Evolutionary conservation across 2,888 invertebrate species (phyloP).

Genomic region (Cephus nigrinus): DNA sequence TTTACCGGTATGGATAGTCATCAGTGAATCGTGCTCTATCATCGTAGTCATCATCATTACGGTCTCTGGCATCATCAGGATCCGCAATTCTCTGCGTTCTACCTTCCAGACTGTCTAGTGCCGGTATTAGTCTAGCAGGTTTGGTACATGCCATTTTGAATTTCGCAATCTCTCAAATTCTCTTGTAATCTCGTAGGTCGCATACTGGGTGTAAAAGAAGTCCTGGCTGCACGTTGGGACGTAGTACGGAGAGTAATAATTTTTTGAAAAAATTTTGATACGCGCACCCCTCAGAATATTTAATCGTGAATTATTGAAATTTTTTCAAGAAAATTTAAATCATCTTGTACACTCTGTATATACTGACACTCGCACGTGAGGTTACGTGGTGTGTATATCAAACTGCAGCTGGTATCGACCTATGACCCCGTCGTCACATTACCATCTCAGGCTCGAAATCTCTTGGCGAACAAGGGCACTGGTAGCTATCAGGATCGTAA

Average conservation of each 20-base stretch:
- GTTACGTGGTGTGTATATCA: background rate
- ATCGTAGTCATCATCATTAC: constrained; percentile 24
- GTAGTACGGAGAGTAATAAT: background rate
- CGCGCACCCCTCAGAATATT: background rate
- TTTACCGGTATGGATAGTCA: constrained; percentile 6
- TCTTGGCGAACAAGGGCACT: constrained; percentile 3
- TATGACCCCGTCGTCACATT: background rate
- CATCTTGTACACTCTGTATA: background rate
- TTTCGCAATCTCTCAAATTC: background rate
- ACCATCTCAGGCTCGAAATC: background rate
- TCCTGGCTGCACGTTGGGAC: background rate
- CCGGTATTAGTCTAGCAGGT: background rate
- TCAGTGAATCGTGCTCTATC: constrained; percentile 22
- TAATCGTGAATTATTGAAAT: background rate
- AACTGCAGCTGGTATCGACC: constrained; percentile 5
- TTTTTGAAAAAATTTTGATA: background rate
- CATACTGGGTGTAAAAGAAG: background rate
- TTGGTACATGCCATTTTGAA: background rate
- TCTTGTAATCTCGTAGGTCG: background rate
- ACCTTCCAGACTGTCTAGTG: background rate
- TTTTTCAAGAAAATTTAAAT: background rate
- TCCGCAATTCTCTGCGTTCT: background rate
- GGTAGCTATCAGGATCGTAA: background rate
- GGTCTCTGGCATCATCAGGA: background rate
- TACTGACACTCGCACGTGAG: background rate